Conservation (phyloP, 2,797 vertebrate species). For the Tympanoctomys barrerae region DNA sequence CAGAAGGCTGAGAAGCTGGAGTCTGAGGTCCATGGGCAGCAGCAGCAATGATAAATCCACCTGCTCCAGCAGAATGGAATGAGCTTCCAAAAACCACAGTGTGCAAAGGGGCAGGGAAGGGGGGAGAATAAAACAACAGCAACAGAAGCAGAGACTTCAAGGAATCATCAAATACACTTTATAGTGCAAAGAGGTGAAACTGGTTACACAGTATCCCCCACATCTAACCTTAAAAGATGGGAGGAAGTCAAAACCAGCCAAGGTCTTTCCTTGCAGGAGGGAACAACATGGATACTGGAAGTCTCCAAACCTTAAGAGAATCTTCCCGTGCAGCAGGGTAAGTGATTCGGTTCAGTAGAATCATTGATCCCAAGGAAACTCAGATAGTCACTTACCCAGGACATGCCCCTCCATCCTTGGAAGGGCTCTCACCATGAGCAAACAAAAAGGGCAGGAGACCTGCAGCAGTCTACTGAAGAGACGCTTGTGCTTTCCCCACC, state of each 20-base stretch:
- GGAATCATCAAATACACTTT: neutral
- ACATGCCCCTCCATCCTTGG: neutral
- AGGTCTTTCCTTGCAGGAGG: neutral
- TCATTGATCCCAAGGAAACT: neutral
- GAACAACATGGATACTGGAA: neutral
- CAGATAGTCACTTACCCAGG: neutral
- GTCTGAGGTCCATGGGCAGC: too few relatives aligned
- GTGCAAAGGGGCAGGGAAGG: neutral
- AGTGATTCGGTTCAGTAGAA: neutral
- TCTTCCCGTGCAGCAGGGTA: neutral
- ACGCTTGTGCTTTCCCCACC: neutral
- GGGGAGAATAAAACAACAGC: neutral
- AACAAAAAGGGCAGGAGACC: neutral
- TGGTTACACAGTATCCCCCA: neutral
- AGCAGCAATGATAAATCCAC: too few relatives aligned
- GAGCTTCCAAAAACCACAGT: neutral
- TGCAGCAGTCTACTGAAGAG: neutral
- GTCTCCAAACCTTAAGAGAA: neutral
- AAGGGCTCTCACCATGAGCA: conserved; percentile 86
- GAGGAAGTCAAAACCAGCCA: neutral
- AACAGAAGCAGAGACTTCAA: neutral
- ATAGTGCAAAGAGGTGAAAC: neutral
- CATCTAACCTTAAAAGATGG: neutral
- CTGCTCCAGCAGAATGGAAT: neutral
- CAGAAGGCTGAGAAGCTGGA: too few relatives aligned